Base-by-base conservation (phyloP, 2,888 invertebrate species). In the Tetragonisca angustula region DNA sequence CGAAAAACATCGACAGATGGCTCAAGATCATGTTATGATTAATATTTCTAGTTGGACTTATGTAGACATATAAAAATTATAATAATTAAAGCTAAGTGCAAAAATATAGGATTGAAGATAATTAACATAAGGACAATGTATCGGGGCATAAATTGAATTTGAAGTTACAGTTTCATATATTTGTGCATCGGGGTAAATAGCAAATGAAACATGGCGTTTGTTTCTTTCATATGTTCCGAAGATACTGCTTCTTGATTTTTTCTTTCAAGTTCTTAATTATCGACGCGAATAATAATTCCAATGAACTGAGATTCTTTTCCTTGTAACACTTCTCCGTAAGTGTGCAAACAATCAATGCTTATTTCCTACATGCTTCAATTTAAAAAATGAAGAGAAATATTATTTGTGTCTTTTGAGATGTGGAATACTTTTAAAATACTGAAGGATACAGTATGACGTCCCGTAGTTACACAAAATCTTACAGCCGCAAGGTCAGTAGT, bases 171-270 rank as follows among this genome's bases (percentile, higher is more conserved):
- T 81, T 88, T 77, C 73, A 83, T 87, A 89, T 88, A 88, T 87
- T 86, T 84, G 90, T 92, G 91, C 91, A 90, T 90, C 92, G 87
- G 80, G 87, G 81, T 85, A 88, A 87, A 89, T 90, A 89, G 89
- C 87, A 87, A 92, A 91, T 90, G 91, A 90, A 93, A 93, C 92
- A 93, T 93, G 93, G 93, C 93, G 93, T 93, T 93, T 93, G 92
- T 93, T 93, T 93, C 92, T 90, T 90, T 92, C 91, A 89, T 91
- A 91, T 89, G 91, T 87, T 91, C 87, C 86, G 89, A 90, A 90
- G 90, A 89, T 87, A 90, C 83, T 87, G 88, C 87, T 84, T 88
- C 83, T 85, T 90, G 88, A 91, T 87, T 77, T 61, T 78, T 65
- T 76, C 32, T 65, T 24, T 68, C 67, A 56, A 79, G 54, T 72